These are phyloP conservation scores for Leptoclinus maculatus DNA, from an alignment of 2,797 vertebrate species.

Conservation along the genomic window DNA sequence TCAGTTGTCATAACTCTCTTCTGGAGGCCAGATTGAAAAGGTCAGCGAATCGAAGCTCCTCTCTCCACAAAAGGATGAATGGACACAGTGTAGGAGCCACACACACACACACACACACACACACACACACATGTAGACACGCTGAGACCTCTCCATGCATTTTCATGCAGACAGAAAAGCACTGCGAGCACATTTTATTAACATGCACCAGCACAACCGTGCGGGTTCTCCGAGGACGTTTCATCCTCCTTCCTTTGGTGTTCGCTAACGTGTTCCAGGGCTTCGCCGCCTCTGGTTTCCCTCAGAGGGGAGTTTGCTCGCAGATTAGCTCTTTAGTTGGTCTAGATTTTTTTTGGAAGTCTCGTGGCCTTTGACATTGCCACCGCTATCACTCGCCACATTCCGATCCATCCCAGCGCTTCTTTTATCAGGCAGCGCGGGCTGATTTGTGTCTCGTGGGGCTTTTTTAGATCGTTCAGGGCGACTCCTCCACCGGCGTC, in stretches of 20 bases:
- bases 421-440: slow-evolving; percentile 68
- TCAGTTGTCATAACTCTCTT: slow-evolving; percentile 74
- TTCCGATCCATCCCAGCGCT: slow-evolving; percentile 72
- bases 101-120: slow-evolving; percentile 18
- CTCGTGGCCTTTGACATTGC: slow-evolving; percentile 72
- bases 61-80: slow-evolving; percentile 58
- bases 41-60: slow-evolving; percentile 75
- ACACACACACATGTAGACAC: slow-evolving; percentile 1
- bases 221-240: slow-evolving; percentile 36
- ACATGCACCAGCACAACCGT: slow-evolving; percentile 30
- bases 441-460: slow-evolving; percentile 73
- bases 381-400: slow-evolving; percentile 71
- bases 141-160: slow-evolving; percentile 23
- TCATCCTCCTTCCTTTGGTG: slow-evolving; percentile 14
- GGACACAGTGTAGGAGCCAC: slow-evolving; percentile 41
- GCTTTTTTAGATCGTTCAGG: slow-evolving; percentile 10
- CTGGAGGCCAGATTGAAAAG: slow-evolving; percentile 78
- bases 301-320: slow-evolving; percentile 40
- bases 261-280: slow-evolving; percentile 55
- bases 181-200: slow-evolving; percentile 23
- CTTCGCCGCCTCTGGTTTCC: slow-evolving; percentile 50
- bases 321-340: slow-evolving; percentile 68
- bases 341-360: slow-evolving; percentile 63
- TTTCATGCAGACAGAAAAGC: slow-evolving; percentile 29
- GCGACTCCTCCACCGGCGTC: slow-evolving; percentile 52